Percentiles rank a stretch among this genome's conserved stretches.
Conservation (phyloP, 92 coral and sea anemone species). For the Siderastrea radians region DNA sequence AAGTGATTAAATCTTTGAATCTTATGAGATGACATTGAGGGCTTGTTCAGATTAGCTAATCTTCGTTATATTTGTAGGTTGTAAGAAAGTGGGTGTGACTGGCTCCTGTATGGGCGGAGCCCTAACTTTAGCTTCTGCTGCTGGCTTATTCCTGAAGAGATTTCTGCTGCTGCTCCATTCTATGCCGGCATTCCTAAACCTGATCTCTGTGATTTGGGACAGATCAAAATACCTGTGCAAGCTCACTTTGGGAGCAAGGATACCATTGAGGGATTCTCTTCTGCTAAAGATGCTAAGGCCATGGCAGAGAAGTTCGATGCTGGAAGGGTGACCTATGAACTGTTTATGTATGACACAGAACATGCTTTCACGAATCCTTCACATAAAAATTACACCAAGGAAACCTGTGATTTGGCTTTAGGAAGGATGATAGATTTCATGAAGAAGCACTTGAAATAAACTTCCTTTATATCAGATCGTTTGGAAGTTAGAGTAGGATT, state of each 20-base stretch:
- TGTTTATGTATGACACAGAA: slow-evolving; percentile 50
- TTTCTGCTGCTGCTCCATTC: slow-evolving; percentile 71
- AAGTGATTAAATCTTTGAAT: too few relatives aligned
- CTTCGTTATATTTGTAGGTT: not conserved
- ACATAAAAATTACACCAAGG: slow-evolving; percentile 48
- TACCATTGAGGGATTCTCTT: slow-evolving; percentile 58
- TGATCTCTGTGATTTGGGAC: slow-evolving; percentile 51
- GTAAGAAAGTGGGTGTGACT: slow-evolving; percentile 66
- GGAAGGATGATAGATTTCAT: slow-evolving; percentile 70
- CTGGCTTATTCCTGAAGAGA: slow-evolving; percentile 29
- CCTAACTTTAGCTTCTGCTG: slow-evolving; percentile 49
- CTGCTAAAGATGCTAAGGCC: slow-evolving; percentile 65
- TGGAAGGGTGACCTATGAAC: slow-evolving; percentile 58
- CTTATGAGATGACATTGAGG: too few relatives aligned
- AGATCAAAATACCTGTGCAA: slow-evolving; percentile 67
- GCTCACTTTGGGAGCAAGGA: slow-evolving; percentile 67
- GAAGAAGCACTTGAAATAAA: slow-evolving; percentile 52
- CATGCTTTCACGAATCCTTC: slow-evolving; percentile 68
- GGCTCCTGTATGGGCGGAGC: slow-evolving; percentile 81
- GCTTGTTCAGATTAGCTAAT: too few relatives aligned
- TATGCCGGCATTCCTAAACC: slow-evolving; percentile 64
- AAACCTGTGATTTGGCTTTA: slow-evolving; percentile 50
- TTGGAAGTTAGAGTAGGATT: too few relatives aligned
- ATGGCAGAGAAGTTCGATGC: slow-evolving; percentile 55
- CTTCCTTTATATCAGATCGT: too few relatives aligned